phyloP scores from a whole-genome alignment of 2,797 vertebrate genomes.

The Spea hammondii region DNA sequence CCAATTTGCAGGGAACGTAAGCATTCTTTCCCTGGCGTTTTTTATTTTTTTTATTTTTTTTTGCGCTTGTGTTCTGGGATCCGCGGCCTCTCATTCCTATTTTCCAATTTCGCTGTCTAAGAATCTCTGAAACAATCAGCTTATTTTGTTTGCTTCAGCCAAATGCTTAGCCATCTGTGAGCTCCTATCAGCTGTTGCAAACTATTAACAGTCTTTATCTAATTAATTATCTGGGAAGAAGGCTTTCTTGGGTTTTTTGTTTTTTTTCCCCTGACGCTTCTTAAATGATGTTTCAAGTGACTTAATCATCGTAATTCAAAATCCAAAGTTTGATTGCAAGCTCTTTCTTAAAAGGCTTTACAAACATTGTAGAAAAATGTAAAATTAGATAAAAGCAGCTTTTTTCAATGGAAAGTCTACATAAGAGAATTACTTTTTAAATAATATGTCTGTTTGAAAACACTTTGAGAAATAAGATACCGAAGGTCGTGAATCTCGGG shows the following conservation, averaged over 20 bases:
- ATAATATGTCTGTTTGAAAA: no score
- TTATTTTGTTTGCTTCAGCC: slow-evolving; percentile 31
- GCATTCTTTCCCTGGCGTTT: background rate
- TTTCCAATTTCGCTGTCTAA: slow-evolving; percentile 36
- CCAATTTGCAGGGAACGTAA: background rate
- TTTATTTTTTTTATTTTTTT: background rate
- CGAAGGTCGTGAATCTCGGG: no score
- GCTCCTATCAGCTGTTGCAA: slow-evolving; percentile 25
- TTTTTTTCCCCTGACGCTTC: background rate
- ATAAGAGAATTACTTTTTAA: no score
- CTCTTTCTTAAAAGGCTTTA: background rate
- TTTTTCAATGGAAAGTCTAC: no score
- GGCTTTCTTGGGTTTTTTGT: no score
- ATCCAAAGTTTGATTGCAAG: slow-evolving; percentile 15
- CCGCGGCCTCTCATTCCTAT: background rate
- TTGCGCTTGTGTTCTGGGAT: background rate
- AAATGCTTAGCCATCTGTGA: slow-evolving; percentile 50
- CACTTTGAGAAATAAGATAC: no score
- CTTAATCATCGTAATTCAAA: background rate
- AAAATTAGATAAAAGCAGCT: no score
- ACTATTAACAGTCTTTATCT: slow-evolving; percentile 49
- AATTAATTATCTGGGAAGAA: slow-evolving; percentile 48
- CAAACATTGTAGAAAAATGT: no score
- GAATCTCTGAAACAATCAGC: slow-evolving; percentile 30
- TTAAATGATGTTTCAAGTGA: background rate